These are phyloP conservation scores for Dendrocincla tyrannina DNA, from an alignment of 2,797 vertebrate genomes.

Conservation along the genomic window DNA sequence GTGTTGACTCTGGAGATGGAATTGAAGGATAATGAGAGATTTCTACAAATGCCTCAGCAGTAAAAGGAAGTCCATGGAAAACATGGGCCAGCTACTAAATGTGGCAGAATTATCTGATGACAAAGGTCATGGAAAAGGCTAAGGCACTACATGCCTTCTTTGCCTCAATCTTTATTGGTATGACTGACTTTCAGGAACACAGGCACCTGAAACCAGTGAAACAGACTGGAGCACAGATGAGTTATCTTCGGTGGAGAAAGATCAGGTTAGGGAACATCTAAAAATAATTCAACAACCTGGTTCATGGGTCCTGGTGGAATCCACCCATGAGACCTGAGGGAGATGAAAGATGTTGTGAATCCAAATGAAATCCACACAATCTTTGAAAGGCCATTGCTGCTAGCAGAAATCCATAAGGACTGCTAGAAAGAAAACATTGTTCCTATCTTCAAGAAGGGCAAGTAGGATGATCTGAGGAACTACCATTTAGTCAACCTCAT, in stretches of 20 bases:
- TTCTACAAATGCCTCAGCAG: background rate
- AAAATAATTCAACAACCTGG: background rate
- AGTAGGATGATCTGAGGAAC: background rate
- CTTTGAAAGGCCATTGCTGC: background rate
- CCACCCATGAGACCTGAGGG: background rate
- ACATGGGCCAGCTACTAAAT: background rate
- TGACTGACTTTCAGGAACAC: background rate
- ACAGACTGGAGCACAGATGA: background rate
- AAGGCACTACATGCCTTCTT: background rate
- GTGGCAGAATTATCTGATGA: background rate
- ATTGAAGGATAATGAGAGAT: background rate
- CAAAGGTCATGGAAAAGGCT: background rate
- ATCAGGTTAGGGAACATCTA: background rate
- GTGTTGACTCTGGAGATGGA: background rate
- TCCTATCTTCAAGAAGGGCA: background rate
- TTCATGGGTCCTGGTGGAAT: background rate
- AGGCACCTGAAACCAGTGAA: background rate
- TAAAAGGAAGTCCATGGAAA: background rate
- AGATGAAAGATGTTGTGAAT: background rate
- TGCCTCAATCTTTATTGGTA: background rate
- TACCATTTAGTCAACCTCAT: background rate
- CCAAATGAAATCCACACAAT: fast-evolving
- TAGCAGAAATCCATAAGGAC: background rate
- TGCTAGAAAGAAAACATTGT: background rate
- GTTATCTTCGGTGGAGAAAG: background rate